Conservation (phyloP, 2,888 invertebrate genomes). For the Penaeus monodon region DNA sequence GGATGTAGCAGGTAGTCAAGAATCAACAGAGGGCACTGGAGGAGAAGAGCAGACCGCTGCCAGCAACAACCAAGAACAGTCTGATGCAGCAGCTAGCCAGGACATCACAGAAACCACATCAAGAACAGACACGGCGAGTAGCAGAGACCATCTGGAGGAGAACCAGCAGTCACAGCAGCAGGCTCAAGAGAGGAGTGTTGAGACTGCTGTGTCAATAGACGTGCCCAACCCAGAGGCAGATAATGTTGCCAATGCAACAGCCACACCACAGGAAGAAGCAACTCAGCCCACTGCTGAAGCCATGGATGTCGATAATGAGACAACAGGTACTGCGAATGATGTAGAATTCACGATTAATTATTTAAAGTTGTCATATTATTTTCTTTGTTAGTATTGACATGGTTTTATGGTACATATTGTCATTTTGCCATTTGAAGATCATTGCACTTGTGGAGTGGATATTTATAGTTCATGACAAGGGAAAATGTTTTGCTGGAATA, state of each 20-base stretch:
- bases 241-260: constrained; percentile 56
- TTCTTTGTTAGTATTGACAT: background rate
- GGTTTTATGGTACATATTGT: background rate
- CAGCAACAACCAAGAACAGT: constrained; percentile 7
- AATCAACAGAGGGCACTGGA: too few species aligned
- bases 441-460: too few species aligned
- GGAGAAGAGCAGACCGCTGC: background rate
- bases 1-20: too few species aligned
- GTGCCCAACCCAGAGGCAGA: constrained; percentile 55
- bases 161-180: background rate
- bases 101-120: constrained; percentile 19
- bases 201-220: constrained; percentile 46
- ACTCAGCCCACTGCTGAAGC: constrained; percentile 57
- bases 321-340: constrained; percentile 26
- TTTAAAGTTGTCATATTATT: background rate
- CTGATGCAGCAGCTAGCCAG: background rate
- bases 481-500: too few species aligned
- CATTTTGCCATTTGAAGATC: too few species aligned
- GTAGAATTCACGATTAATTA: background rate
- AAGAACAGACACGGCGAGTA: constrained; percentile 6
- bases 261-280: constrained; percentile 48
- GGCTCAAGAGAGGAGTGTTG: constrained; percentile 16
- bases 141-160: background rate
- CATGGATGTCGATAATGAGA: constrained; percentile 64
- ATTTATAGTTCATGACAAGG: too few species aligned